These are phyloP conservation scores for Tenthredo mesomela DNA, from an alignment of 2,888 invertebrate species.

Conservation along the genomic window DNA sequence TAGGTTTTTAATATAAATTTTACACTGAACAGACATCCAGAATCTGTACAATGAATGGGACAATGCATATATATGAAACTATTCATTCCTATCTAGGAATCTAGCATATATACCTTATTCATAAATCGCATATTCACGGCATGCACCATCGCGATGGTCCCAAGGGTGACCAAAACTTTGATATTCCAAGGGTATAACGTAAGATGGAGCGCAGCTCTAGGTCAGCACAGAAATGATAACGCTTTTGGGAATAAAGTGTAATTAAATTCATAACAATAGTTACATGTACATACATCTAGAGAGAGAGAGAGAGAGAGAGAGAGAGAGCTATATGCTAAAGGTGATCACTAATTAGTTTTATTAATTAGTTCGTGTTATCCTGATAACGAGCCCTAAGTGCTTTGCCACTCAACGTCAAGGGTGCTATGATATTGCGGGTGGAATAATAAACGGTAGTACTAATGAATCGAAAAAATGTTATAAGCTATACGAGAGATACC, in stretches of 20 bases:
- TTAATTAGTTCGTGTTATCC: neutral
- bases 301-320: neutral
- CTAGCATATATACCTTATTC: neutral
- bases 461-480: constrained; percentile 5
- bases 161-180: neutral
- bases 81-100: neutral
- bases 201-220: neutral
- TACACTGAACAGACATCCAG: neutral
- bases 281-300: neutral
- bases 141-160: neutral
- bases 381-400: neutral
- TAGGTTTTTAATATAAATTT: neutral
- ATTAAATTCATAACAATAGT: neutral
- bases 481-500: neutral
- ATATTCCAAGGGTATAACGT: neutral
- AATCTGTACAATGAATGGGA: neutral
- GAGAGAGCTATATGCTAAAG: neutral
- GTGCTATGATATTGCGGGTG: neutral
- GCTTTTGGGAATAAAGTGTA: neutral
- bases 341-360: neutral
- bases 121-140: neutral
- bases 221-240: neutral
- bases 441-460: neutral
- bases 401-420: neutral
- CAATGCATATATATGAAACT: neutral